Percentiles rank a stretch among this genome's conserved stretches.
Conservation (phyloP, 2,888 invertebrate genomes). For the Noctua janthina region DNA sequence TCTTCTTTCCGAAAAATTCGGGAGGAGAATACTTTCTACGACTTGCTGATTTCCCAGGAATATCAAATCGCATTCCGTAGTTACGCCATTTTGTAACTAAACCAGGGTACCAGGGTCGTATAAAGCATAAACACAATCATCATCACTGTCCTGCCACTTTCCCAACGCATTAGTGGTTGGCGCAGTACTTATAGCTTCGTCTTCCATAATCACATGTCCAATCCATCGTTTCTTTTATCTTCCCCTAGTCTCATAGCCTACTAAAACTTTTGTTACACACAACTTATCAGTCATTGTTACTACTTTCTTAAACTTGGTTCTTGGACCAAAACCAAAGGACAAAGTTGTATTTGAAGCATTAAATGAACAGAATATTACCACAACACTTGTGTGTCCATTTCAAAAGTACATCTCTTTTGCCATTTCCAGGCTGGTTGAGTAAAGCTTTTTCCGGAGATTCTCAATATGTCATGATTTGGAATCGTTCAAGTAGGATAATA, state of each 20-base stretch:
- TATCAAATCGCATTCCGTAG: neutral
- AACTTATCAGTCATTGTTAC: neutral
- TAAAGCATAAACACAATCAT: neutral
- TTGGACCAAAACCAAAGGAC: neutral
- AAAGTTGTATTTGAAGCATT: neutral
- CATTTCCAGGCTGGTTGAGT: neutral
- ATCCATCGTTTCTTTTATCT: neutral
- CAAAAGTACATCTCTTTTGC: neutral
- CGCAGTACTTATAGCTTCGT: neutral
- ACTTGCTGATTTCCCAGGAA: neutral
- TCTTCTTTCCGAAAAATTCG: neutral
- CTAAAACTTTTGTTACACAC: neutral
- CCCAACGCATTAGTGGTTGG: neutral
- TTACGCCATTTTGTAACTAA: neutral
- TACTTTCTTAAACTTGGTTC: neutral
- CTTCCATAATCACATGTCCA: neutral
- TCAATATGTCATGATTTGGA: neutral
- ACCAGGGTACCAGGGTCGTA: neutral
- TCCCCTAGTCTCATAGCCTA: neutral
- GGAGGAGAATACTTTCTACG: neutral
- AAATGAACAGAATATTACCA: neutral
- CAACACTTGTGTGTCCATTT: neutral
- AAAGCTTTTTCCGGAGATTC: neutral
- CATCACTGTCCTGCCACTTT: neutral
- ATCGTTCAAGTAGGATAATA: neutral